Conservation (phyloP, 2,797 vertebrate genomes). For the Phrynocephalus guinanensis region DNA sequence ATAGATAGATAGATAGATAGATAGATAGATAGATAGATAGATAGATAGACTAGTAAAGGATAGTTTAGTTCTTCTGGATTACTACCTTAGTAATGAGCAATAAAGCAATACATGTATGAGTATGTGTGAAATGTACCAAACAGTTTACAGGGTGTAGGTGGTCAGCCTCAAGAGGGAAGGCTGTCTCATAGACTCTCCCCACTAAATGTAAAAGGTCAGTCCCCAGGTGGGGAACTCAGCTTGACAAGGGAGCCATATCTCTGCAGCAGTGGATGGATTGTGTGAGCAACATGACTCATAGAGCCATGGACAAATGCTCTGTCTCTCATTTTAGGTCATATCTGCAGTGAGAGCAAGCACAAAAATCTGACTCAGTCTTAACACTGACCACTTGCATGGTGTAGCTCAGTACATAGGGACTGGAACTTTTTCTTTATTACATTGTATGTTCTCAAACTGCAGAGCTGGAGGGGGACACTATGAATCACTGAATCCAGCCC, state of each 20-base stretch:
- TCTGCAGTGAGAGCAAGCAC: not conserved
- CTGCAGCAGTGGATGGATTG: not conserved
- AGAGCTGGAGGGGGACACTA: too few species aligned
- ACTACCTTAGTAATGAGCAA: not conserved
- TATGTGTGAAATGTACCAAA: too few species aligned
- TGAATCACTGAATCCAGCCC: too few species aligned
- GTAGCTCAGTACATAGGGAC: not conserved
- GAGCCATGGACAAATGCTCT: not conserved
- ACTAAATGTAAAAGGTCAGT: too few species aligned
- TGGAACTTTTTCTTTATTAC: not conserved
- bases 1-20: not conserved
- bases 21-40: too few species aligned
- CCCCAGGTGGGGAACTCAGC: not conserved
- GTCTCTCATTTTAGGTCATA: not conserved
- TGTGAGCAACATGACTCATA: not conserved
- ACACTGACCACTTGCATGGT: not conserved
- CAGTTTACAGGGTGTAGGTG: too few species aligned
- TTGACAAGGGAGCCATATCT: too few species aligned
- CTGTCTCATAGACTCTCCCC: too few species aligned
- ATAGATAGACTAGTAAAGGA: not conserved
- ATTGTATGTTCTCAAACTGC: not conserved
- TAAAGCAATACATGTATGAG: too few species aligned
- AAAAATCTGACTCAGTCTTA: too few species aligned
- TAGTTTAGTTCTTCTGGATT: not conserved
- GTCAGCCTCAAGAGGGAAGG: too few species aligned